Percentiles rank a stretch among this genome's conserved stretches.
Evolutionary conservation across 2,113 vertebrate species (phyloP).

Genomic region (Sebastes schlegelii): DNA sequence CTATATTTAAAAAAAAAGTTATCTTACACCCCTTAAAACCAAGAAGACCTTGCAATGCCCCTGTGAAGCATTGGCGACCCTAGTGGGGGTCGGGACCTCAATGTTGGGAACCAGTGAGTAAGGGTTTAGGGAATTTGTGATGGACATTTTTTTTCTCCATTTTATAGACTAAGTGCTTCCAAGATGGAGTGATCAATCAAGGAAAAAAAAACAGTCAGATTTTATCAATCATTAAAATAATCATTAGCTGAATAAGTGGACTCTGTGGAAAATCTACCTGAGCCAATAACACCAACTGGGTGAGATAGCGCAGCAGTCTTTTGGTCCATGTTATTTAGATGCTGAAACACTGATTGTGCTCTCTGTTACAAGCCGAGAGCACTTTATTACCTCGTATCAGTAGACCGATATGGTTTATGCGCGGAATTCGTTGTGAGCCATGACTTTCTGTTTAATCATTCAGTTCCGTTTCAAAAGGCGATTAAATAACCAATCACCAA

Average conservation of each 20-base stretch:
- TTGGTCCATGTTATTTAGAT: background rate
- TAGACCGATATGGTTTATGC: conserved; percentile 8
- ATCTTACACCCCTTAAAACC: too few relatives aligned
- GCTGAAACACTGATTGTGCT: conserved; percentile 19
- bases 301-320: background rate
- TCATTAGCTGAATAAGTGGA: background rate
- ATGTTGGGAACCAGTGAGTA: too few relatives aligned
- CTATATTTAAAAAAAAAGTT: too few relatives aligned
- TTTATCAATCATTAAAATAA: too few relatives aligned
- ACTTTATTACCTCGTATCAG: conserved; percentile 9
- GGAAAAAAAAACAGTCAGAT: too few relatives aligned
- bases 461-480: conserved; percentile 27
- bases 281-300: background rate
- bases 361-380: conserved; percentile 4
- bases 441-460: conserved; percentile 31
- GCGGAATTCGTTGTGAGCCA: background rate
- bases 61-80: too few relatives aligned
- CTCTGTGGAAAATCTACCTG: background rate
- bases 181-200: too few relatives aligned
- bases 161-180: too few relatives aligned
- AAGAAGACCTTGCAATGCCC: too few relatives aligned
- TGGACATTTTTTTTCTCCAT: too few relatives aligned
- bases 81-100: too few relatives aligned
- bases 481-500: conserved; percentile 7
- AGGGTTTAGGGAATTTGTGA: too few relatives aligned